These are phyloP conservation scores for Poecilus cupreus DNA, from an alignment of 2,888 invertebrate genomes.

Conservation along the genomic window DNA sequence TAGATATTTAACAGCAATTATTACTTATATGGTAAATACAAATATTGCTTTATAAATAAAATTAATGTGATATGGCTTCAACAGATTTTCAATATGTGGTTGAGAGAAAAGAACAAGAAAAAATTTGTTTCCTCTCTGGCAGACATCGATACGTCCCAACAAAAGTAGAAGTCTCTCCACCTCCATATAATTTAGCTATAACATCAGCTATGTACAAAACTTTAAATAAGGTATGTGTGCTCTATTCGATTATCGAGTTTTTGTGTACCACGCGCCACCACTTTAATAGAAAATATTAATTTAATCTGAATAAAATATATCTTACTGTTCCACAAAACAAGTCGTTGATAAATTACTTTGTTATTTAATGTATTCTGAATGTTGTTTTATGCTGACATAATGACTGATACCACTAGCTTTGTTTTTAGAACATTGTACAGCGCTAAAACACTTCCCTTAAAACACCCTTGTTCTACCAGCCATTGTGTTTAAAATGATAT, in stretches of 20 bases:
- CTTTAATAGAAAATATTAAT: no score
- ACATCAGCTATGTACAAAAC: constrained; percentile 62
- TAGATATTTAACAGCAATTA: no score
- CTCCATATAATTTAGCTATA: not conserved
- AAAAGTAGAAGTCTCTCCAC: not conserved
- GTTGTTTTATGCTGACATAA: not conserved
- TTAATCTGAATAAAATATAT: no score
- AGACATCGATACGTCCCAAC: constrained; percentile 58
- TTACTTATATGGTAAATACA: not conserved
- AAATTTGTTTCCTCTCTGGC: constrained; percentile 69
- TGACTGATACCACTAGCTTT: no score
- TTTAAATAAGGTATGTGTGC: constrained; percentile 65
- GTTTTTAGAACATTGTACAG: no score
- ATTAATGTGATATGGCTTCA: constrained; percentile 42
- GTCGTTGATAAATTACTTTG: no score
- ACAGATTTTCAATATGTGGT: constrained; percentile 70
- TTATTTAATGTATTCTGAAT: no score
- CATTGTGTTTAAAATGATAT: no score
- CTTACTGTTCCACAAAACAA: no score
- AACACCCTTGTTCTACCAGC: no score
- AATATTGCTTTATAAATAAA: not conserved
- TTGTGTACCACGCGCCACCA: no score
- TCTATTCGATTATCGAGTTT: not conserved
- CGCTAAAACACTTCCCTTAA: no score
- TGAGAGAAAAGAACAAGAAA: constrained; percentile 65